phyloP scores from a whole-genome alignment of 2,797 vertebrate species.

The Microcaecilia unicolor region DNA sequence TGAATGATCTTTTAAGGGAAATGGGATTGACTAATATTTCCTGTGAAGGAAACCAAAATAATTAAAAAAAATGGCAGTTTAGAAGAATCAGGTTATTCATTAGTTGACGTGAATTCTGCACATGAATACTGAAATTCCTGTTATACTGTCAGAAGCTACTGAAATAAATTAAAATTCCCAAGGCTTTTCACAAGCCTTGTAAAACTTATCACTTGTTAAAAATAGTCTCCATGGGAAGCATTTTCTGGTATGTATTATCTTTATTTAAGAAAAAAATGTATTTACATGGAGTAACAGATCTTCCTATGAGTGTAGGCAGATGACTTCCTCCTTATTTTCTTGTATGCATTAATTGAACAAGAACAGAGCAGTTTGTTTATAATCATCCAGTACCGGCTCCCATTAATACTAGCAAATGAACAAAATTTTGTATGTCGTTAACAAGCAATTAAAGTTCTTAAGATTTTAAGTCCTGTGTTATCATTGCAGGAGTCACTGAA shows the following conservation, averaged over 20 bases:
- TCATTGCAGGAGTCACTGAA: constrained; percentile 1
- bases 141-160: too few species aligned
- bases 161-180: constrained; percentile 8
- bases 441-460: constrained; percentile 24
- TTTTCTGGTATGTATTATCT: too few species aligned
- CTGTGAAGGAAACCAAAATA: too few species aligned
- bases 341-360: constrained; percentile 18
- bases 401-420: constrained; percentile 32
- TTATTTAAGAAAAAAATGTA: not conserved
- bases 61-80: too few species aligned
- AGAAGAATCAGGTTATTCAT: too few species aligned
- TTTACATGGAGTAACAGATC: not conserved
- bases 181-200: not conserved
- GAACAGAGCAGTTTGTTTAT: constrained; percentile 12
- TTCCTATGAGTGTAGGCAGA: not conserved
- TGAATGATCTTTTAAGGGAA: too few species aligned
- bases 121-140: too few species aligned
- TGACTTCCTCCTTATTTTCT: constrained; percentile 2
- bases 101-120: too few species aligned
- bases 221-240: not conserved
- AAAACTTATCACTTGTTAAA: not conserved
- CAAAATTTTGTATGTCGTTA: constrained; percentile 36
- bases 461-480: constrained; percentile 21
- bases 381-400: constrained; percentile 19
- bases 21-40: too few species aligned